Percentiles rank a stretch among this genome's conserved stretches.
These are phyloP conservation scores for Trogon melanurus DNA, from an alignment of 2,113 vertebrate species.

Conservation along the genomic window DNA sequence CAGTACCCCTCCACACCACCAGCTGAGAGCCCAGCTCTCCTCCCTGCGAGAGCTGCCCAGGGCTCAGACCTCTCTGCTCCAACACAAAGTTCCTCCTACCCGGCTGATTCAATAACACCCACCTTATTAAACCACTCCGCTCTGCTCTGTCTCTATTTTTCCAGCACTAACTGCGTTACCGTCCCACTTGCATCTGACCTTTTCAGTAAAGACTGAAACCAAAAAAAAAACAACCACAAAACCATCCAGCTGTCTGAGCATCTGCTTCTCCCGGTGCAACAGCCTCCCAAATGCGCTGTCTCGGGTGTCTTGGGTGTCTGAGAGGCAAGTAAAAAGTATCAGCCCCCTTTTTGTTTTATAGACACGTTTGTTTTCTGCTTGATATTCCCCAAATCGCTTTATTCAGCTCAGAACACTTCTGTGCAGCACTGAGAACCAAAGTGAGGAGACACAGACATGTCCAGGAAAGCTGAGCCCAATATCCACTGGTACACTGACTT, in stretches of 20 bases:
- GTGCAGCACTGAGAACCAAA: not conserved
- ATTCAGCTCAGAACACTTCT: not conserved
- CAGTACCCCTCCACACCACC: accelerated
- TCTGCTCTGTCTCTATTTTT: conserved; percentile 32
- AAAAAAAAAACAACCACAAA: not conserved
- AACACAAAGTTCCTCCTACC: not conserved
- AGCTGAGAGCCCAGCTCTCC: not conserved
- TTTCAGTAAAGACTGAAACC: not conserved
- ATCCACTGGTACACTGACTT: not conserved
- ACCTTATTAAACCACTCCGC: not conserved
- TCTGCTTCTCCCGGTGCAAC: not conserved
- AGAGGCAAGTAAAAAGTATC: not conserved
- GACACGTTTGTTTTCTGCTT: not conserved
- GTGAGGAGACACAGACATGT: accelerated
- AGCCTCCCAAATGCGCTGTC: accelerated
- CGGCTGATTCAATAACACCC: not conserved
- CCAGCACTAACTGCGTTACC: conserved; percentile 38
- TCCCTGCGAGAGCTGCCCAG: not conserved
- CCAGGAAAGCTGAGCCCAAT: not conserved
- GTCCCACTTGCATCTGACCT: not conserved
- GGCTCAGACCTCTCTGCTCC: accelerated
- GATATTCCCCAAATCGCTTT: not conserved
- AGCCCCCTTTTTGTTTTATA: accelerated
- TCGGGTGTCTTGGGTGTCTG: not conserved
- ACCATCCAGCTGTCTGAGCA: not conserved